Evolutionary conservation across 2,888 invertebrate species (phyloP), one percentile per base, ranked within the genome.

Genomic region (Omphaloscelis lunosa): DNA sequence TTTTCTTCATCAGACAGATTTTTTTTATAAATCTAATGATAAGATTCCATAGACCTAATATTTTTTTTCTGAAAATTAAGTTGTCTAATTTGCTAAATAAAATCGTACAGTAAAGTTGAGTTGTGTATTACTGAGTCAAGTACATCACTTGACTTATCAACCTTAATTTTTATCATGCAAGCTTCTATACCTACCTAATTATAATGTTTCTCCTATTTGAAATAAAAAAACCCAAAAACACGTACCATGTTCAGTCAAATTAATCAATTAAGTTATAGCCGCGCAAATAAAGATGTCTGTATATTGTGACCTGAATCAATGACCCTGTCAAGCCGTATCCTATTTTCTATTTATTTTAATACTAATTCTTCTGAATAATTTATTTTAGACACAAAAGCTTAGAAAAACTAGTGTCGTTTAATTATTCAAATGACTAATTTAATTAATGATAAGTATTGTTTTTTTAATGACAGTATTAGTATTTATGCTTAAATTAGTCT

Each of bases 281-380:
- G 1, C 11, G 15, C 39, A 59, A 71, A 87, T 83, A 82, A 79
- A 86, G 78, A 72, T 79, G 61, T 80, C 68, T 67, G 29, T 77
- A 27, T 62, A 73, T 48, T 59, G 23, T 63, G 66, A 81, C 63
- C 66, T 4, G n/a, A 77, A 63, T 58, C 27, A 59, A 74, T 72
- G 66, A 70, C 77, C 72, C 62, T 78, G 77, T 68, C 80, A 41
- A 48, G 9, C 29, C 59, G 7, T 67, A 72, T 65, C 63, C n/a
- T 74, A 51, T 84, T 75, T 58, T 27, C 2, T 48, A 48, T 62
- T 69, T 63, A 51, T 62, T 75, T 72, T 39, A 67, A 72, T 70
- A 72, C 15, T 27, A 69, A 48, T 45, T 76, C 17, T 59, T 63
- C 8, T 63, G n/a, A 45, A 65, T 74, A 61, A 75, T 71, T 67